Conservation (phyloP, 2,888 invertebrate genomes). For the Troilus luridus region DNA sequence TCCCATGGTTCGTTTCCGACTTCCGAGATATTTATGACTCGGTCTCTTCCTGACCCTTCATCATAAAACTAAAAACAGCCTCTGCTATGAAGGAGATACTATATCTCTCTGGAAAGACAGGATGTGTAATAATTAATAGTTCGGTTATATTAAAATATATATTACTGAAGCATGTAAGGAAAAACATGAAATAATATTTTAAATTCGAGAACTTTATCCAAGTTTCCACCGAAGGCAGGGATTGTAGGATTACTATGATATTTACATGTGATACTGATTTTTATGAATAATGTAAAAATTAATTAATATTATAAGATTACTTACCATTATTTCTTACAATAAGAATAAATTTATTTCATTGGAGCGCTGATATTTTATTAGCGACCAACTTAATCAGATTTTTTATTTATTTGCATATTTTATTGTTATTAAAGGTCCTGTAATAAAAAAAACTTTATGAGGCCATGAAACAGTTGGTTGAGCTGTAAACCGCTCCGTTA, state of each 20-base stretch:
- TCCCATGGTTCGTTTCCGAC: not conserved
- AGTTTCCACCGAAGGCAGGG: too few species aligned
- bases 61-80: not conserved
- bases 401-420: constrained; percentile 12
- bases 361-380: not conserved
- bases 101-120: not conserved
- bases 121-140: not conserved
- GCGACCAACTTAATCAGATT: not conserved
- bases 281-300: too few species aligned
- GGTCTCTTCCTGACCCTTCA: not conserved
- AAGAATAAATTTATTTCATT: not conserved
- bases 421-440: not conserved
- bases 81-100: not conserved
- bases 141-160: too few species aligned
- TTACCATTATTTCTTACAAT: not conserved
- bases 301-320: not conserved
- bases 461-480: not conserved
- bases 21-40: not conserved
- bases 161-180: too few species aligned
- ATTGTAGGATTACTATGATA: too few species aligned
- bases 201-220: too few species aligned
- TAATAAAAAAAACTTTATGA: not conserved
- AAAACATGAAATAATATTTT: too few species aligned
- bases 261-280: too few species aligned
- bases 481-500: not conserved